Percentiles rank a stretch among this genome's conserved stretches.
Evolutionary conservation across 2,888 invertebrate genomes (phyloP).

Genomic region (Zootermopsis nevadensis): DNA sequence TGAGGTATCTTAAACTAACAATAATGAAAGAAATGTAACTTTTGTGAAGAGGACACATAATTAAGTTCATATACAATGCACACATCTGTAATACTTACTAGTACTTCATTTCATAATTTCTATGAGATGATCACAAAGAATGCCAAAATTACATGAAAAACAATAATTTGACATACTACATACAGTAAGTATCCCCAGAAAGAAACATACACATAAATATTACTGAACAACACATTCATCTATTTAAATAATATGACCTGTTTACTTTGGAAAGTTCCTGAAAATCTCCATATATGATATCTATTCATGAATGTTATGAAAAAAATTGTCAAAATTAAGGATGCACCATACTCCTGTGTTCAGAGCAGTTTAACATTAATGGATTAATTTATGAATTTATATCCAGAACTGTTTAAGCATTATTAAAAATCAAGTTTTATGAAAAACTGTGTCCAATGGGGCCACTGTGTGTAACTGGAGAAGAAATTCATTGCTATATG

Average conservation of each 20-base stretch:
- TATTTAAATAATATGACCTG: neutral
- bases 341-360: neutral
- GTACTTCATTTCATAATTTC: neutral
- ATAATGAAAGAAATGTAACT: slow-evolving; percentile 7
- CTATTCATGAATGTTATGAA: neutral
- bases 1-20: slow-evolving; percentile 26
- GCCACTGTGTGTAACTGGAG: no score
- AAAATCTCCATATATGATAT: neutral
- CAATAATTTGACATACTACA: neutral
- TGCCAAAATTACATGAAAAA: neutral
- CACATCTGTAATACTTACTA: neutral
- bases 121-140: neutral
- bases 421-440: no score
- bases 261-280: neutral
- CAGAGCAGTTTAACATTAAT: no score
- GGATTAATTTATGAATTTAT: no score
- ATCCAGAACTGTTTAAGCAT: no score
- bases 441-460: no score
- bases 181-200: neutral
- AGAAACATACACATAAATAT: neutral
- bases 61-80: slow-evolving; percentile 8
- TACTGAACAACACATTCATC: neutral
- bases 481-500: no score
- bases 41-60: neutral
- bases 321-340: neutral